These are phyloP conservation scores for Lindbergichthys nudifrons DNA, from an alignment of 2,797 vertebrate species.

Conservation along the genomic window DNA sequence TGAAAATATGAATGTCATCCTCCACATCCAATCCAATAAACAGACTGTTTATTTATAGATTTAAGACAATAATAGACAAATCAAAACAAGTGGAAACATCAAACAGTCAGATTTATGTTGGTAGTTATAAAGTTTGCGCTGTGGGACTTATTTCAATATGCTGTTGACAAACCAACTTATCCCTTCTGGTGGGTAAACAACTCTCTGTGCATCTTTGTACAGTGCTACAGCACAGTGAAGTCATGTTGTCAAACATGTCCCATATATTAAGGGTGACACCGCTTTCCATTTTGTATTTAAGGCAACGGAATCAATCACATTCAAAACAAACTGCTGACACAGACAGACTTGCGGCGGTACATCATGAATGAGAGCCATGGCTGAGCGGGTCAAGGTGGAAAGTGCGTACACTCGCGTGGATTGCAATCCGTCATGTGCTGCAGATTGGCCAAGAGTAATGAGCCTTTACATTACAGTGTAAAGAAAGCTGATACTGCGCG, in stretches of 20 bases:
- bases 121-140: slow-evolving; percentile 43
- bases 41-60: slow-evolving; percentile 70
- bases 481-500: slow-evolving; percentile 54
- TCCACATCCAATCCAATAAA: slow-evolving; percentile 42
- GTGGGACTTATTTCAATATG: slow-evolving; percentile 37
- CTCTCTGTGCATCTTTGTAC: slow-evolving; percentile 41
- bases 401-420: slow-evolving; percentile 29
- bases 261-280: slow-evolving; percentile 45
- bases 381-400: slow-evolving; percentile 63
- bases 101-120: slow-evolving; percentile 45
- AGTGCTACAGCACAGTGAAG: slow-evolving; percentile 34
- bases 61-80: slow-evolving; percentile 63
- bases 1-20: slow-evolving; percentile 30
- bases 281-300: slow-evolving; percentile 52
- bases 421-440: slow-evolving; percentile 55
- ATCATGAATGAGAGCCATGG: slow-evolving; percentile 42
- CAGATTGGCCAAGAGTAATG: slow-evolving; percentile 64
- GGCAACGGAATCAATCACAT: slow-evolving; percentile 67
- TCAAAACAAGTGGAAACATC: slow-evolving; percentile 48
- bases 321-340: slow-evolving; percentile 69
- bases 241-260: slow-evolving; percentile 48
- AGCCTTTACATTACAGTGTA: slow-evolving; percentile 56
- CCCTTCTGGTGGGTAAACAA: slow-evolving; percentile 42
- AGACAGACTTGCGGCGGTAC: slow-evolving; percentile 25
- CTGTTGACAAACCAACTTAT: slow-evolving; percentile 51